Evolutionary conservation across 2,797 vertebrate genomes (phyloP).

Genomic region (Myripristis jacobus): DNA sequence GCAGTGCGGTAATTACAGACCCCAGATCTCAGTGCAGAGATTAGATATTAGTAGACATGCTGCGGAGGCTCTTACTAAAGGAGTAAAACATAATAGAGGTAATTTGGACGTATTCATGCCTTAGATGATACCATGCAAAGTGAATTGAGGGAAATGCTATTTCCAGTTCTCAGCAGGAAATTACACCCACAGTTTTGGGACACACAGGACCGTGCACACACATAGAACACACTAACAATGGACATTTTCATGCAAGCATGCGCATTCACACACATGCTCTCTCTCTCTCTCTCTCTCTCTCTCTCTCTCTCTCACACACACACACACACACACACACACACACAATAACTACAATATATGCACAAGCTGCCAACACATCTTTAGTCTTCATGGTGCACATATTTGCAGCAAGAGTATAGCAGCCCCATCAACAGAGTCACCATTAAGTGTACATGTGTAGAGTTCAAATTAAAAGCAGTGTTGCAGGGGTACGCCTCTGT

Average conservation of each 20-base stretch:
- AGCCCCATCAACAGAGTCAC: too few relatives aligned
- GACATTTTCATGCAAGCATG: conserved; percentile 65
- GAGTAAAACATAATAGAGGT: conserved; percentile 3
- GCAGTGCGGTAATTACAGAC: neutral
- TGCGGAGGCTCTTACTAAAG: neutral
- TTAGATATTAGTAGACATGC: neutral
- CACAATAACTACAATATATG: too few relatives aligned
- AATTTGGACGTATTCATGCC: conserved; percentile 6
- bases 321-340: too few relatives aligned
- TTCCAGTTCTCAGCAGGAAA: conserved; percentile 61
- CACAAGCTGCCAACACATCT: too few relatives aligned
- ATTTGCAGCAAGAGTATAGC: too few relatives aligned
- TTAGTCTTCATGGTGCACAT: too few relatives aligned
- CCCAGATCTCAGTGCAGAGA: conserved; percentile 4
- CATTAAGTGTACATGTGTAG: too few relatives aligned
- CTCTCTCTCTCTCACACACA: conserved; percentile 35
- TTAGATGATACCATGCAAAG: conserved; percentile 22
- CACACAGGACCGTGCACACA: conserved; percentile 54
- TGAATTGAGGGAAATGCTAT: conserved; percentile 46
- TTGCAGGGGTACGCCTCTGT: too few relatives aligned
- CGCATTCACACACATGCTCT: conserved; percentile 25
- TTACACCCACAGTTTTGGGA: conserved; percentile 52
- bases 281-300: too few relatives aligned
- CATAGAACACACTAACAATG: conserved; percentile 47
- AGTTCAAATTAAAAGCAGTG: too few relatives aligned